A percentile compares a stretch with the other conserved stretches of the same genome.
These are phyloP conservation scores for Tenthredo distinguenda DNA, from an alignment of 2,888 invertebrate genomes.

Conservation along the genomic window DNA sequence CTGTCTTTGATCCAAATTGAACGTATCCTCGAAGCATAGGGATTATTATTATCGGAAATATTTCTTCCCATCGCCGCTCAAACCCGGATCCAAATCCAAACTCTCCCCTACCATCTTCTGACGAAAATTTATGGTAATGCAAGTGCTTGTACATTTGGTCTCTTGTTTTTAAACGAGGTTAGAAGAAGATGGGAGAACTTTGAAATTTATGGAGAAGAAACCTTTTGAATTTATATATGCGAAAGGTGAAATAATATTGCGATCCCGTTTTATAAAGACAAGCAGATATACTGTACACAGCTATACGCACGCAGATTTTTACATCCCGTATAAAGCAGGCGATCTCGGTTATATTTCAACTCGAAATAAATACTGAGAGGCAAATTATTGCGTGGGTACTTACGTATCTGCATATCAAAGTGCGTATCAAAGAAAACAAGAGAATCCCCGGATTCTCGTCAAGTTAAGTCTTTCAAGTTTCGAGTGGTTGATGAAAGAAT, in stretches of 20 bases:
- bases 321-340: neutral
- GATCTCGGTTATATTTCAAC: neutral
- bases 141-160: constrained; percentile 43
- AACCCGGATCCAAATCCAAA: neutral
- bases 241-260: neutral
- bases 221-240: constrained; percentile 29
- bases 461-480: constrained; percentile 25
- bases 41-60: constrained; percentile 24
- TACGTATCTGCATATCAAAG: constrained; percentile 34
- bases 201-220: constrained; percentile 34
- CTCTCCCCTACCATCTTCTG: neutral
- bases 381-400: constrained; percentile 27
- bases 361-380: constrained; percentile 25
- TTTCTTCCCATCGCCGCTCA: neutral
- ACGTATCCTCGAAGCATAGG: neutral
- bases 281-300: neutral
- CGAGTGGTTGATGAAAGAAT: constrained; percentile 38
- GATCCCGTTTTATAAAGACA: constrained; percentile 1
- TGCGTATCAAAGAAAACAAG: constrained; percentile 4
- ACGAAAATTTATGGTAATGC: constrained; percentile 42
- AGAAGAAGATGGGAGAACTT: constrained; percentile 1
- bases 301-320: neutral
- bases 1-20: neutral
- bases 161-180: constrained; percentile 40
- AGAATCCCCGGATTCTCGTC: constrained; percentile 1